Evolutionary conservation across 2,797 vertebrate genomes (phyloP), one percentile per base, ranked within the genome.

Genomic region (Odontamblyopus lacepedii): DNA sequence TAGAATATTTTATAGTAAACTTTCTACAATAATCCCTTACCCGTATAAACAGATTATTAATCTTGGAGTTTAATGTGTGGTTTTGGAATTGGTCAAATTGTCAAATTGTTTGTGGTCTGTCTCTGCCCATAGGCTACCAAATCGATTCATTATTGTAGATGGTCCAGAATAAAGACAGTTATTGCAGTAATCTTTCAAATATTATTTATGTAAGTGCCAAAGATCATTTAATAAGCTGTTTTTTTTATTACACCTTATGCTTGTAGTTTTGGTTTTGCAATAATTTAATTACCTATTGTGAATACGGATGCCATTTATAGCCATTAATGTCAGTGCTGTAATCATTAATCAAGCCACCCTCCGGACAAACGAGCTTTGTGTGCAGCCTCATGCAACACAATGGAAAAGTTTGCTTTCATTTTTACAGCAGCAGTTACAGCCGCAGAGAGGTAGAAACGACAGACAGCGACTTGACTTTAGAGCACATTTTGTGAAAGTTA

Each of bases 401-500:
- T 63, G 75, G 64, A 35, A 51, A 51, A 66, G 44, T 66, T 51
- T 66, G 26, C 44, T 51, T 66, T 53, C 44, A 50, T 65, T 48
- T 50, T 26, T 30, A 66, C 48, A 67, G 18, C 23, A 30, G 29
- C 50, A 65, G 6, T n/a, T 23, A 29, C 15, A 8, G n/a, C 48
- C 23, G 29, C 13, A 67, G 18, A 53, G 15, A n/a, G 64, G 16
- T 48, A 64, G 74, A 51, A 78, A 51, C 70, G 32, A 55, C 78
- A 81, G 44, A 83, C 41, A 60, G 60, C 73, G 41, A 67, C 48
- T 75, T 68, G 48, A 65, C 26, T 38, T 78, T 61, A 38, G 51
- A 79, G 67, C 72, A 53, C 68, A 65, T 73, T 80, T 83, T 68
- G 73, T 82, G 76, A 63, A 72, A 72, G 82, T 84, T 91, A 91